Conservation (phyloP, 1,140 invertebrate species). For the Orius laevigatus region DNA sequence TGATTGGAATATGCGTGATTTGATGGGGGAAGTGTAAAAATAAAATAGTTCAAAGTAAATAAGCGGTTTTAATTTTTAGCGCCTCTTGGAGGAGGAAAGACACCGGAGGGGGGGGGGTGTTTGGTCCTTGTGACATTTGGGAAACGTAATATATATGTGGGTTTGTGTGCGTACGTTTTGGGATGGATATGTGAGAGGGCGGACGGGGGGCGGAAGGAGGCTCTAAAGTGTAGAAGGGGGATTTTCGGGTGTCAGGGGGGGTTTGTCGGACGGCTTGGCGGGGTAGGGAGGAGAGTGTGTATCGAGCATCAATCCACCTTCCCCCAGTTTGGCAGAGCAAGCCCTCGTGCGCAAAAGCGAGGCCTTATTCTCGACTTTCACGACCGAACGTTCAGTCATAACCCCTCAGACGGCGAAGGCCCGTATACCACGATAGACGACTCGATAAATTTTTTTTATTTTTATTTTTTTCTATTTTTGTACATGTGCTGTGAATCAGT, state of each 20-base stretch:
- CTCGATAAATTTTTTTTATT: too few relatives aligned
- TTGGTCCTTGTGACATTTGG: too few relatives aligned
- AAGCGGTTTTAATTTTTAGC: neutral
- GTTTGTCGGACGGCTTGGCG: conserved; percentile 3
- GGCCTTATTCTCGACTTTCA: neutral
- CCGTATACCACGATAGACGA: too few relatives aligned
- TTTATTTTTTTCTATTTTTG: too few relatives aligned
- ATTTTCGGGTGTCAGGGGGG: neutral
- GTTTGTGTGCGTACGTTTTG: too few relatives aligned
- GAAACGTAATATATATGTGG: too few relatives aligned
- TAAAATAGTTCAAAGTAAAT: neutral
- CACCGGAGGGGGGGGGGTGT: neutral
- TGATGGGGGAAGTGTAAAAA: too few relatives aligned
- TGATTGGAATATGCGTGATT: too few relatives aligned
- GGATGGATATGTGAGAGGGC: neutral
- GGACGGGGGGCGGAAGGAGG: neutral
- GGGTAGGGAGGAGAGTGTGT: conserved; percentile 7
- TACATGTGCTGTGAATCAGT: too few relatives aligned
- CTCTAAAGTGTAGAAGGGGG: conserved; percentile 1
- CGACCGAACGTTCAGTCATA: conserved; percentile 5
- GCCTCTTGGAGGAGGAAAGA: neutral
- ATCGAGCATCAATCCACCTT: conserved; percentile 15
- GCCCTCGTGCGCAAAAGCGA: conserved; percentile 13
- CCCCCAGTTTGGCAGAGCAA: conserved; percentile 11
- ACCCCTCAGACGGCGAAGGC: neutral